Conservation (phyloP, 2,797 vertebrate species). For the Staurois parvus region DNA sequence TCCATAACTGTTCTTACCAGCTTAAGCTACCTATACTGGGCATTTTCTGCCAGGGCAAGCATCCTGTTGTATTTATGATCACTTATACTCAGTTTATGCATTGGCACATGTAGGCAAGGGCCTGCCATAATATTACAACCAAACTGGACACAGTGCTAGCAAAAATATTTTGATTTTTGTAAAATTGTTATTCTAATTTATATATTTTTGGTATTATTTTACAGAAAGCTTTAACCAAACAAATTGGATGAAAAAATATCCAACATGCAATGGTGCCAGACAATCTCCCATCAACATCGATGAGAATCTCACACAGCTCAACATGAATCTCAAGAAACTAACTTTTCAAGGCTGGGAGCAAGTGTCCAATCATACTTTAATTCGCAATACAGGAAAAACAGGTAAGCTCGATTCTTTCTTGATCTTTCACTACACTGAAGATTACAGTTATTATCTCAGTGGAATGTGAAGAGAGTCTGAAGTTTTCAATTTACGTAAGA, state of each 20-base stretch:
- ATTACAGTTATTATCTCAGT: constrained; percentile 57
- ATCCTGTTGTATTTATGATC: no score
- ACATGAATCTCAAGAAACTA: constrained; percentile 90
- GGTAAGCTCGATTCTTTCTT: constrained; percentile 74
- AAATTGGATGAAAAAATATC: constrained; percentile 94
- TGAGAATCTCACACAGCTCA: constrained; percentile 90
- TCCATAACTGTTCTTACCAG: no score
- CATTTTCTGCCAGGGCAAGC: no score
- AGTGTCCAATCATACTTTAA: constrained; percentile 79
- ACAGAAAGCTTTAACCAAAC: constrained; percentile 93
- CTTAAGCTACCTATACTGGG: no score
- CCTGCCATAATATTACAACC: no score
- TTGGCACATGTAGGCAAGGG: no score
- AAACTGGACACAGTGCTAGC: no score
- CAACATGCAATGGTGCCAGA: constrained; percentile 91
- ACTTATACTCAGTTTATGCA: no score
- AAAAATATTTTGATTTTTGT: no score
- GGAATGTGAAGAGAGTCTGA: constrained; percentile 6
- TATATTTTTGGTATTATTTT: background rate
- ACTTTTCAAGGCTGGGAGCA: constrained; percentile 89
- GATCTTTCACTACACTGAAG: constrained; percentile 48
- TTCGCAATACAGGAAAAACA: constrained; percentile 94
- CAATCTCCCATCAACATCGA: constrained; percentile 96
- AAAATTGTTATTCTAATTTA: no score
- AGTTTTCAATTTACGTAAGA: background rate